Conservation (phyloP, 2,797 vertebrate species). For the Intellagama lesueurii region DNA sequence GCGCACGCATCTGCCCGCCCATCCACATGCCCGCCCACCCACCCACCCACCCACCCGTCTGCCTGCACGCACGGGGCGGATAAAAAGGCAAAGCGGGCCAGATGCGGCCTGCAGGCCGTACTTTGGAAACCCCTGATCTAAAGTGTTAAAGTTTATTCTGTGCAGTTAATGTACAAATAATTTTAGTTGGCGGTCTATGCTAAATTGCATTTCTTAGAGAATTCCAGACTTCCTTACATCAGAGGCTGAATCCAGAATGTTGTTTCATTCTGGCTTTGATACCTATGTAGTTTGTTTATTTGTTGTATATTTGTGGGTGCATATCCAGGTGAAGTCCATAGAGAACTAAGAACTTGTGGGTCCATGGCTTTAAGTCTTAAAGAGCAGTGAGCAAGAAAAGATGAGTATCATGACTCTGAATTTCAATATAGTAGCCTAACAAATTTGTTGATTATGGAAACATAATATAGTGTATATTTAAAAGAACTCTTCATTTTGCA, state of each 20-base stretch:
- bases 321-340: background rate
- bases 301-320: background rate
- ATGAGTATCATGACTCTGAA: slow-evolving; percentile 2
- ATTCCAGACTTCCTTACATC: background rate
- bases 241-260: slow-evolving; percentile 20
- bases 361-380: slow-evolving; percentile 19
- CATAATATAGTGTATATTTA: slow-evolving; percentile 38
- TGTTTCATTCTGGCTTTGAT: slow-evolving; percentile 8
- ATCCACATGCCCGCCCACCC: no score
- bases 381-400: slow-evolving; percentile 10
- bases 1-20: no score
- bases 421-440: slow-evolving; percentile 41
- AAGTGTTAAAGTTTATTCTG: rapidly evolving
- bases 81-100: no score
- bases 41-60: no score
- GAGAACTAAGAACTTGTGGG: background rate
- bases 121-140: no score
- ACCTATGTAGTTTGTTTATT: background rate
- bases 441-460: slow-evolving; percentile 22
- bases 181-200: slow-evolving; percentile 29
- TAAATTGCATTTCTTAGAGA: slow-evolving; percentile 1
- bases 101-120: no score
- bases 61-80: no score
- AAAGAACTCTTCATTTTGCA: slow-evolving; percentile 27
- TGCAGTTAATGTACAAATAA: background rate